These are phyloP conservation scores for Stenodema calcarata DNA, from an alignment of 2,888 invertebrate genomes.

Conservation along the genomic window DNA sequence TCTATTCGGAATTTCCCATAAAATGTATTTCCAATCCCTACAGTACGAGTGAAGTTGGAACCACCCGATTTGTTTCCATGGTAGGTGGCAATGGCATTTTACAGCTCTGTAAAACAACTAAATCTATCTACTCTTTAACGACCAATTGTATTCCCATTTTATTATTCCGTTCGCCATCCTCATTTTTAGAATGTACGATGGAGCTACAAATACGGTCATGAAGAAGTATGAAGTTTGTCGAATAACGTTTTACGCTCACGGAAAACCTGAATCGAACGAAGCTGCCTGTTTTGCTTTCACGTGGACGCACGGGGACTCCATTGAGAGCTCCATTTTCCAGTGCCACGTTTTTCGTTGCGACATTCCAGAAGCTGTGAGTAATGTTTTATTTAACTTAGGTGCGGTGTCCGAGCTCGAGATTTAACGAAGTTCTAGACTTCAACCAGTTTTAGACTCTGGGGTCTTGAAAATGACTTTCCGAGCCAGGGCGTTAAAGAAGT, in stretches of 20 bases:
- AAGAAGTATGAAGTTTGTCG: constrained; percentile 89
- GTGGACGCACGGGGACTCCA: constrained; percentile 85
- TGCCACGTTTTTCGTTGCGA: constrained; percentile 98
- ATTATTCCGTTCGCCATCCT: not conserved
- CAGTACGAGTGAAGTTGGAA: no score
- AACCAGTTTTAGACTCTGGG: no score
- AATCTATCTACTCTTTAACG: not conserved
- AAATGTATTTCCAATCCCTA: no score
- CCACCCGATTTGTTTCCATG: no score
- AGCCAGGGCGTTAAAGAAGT: no score
- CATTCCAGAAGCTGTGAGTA: constrained; percentile 87
- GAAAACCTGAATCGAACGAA: constrained; percentile 80
- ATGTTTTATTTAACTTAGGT: not conserved
- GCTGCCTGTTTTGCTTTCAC: constrained; percentile 98
- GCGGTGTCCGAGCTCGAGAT: no score
- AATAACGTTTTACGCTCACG: constrained; percentile 93
- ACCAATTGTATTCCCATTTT: not conserved
- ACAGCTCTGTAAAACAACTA: no score
- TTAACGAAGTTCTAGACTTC: no score
- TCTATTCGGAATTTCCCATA: no score
- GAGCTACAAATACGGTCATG: constrained; percentile 79
- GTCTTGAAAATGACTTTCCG: no score
- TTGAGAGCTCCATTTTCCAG: constrained; percentile 88
- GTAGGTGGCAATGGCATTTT: no score
- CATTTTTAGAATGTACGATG: constrained; percentile 77